phyloP scores from a whole-genome alignment of 2,888 invertebrate species.

The Nasonia oneida region DNA sequence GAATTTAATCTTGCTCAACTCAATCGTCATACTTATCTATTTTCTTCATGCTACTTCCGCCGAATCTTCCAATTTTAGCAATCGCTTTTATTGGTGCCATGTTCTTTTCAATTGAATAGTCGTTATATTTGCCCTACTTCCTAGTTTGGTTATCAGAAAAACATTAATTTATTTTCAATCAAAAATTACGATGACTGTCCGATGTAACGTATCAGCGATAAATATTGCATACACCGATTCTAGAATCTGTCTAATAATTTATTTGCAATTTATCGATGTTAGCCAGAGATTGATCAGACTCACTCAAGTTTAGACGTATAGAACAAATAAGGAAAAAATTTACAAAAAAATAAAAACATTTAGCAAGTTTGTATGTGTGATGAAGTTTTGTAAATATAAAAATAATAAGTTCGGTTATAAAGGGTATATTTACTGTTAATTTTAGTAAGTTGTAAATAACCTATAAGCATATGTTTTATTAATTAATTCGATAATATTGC shows the following conservation, averaged over 20 bases:
- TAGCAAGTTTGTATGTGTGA: conserved; percentile 45
- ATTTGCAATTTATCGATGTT: conserved; percentile 52
- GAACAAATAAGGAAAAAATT: conserved; percentile 23
- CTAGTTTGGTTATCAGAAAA: not conserved
- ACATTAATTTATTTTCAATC: conserved; percentile 36
- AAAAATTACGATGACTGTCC: conserved; percentile 45
- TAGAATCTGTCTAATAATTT: conserved; percentile 52
- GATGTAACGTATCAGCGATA: conserved; percentile 37
- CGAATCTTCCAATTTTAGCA: not conserved
- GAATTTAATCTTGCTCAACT: not conserved
- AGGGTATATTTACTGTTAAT: conserved; percentile 60
- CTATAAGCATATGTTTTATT: conserved; percentile 48
- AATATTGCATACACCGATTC: conserved; percentile 46
- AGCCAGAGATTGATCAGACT: conserved; percentile 57
- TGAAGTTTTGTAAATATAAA: conserved; percentile 59
- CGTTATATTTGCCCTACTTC: not conserved
- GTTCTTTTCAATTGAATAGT: not conserved
- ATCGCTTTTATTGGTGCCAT: not conserved
- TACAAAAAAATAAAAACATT: conserved; percentile 32
- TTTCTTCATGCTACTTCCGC: not conserved
- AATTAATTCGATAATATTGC: conserved; percentile 47
- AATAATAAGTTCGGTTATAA: conserved; percentile 55
- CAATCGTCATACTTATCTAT: not conserved
- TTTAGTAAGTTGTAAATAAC: conserved; percentile 62
- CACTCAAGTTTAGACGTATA: conserved; percentile 12